These are phyloP conservation scores for Hirudo medicinalis DNA, from an alignment of 1,140 invertebrate genomes.

Conservation along the genomic window DNA sequence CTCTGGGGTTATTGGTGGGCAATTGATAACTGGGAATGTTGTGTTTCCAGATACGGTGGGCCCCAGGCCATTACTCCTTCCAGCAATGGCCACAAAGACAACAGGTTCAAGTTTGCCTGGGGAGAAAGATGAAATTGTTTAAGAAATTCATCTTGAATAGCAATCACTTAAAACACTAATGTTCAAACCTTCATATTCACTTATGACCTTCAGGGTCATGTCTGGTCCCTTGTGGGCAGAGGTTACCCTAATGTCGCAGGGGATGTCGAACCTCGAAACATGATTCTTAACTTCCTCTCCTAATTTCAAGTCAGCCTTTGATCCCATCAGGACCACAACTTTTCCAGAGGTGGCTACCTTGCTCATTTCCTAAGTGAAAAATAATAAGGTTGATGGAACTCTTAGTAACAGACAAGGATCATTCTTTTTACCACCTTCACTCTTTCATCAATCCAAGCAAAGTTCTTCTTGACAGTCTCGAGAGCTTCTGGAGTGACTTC, in stretches of 20 bases:
- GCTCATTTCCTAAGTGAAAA: constrained; percentile 20
- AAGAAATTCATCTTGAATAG: neutral
- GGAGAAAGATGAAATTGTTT: neutral
- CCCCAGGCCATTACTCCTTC: constrained; percentile 87
- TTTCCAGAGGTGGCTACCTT: constrained; percentile 31
- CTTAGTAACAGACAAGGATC: no score
- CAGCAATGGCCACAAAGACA: constrained; percentile 86
- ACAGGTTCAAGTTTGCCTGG: constrained; percentile 52
- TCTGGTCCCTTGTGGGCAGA: constrained; percentile 89
- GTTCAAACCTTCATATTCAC: constrained; percentile 61
- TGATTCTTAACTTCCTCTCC: constrained; percentile 57
- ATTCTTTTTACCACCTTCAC: constrained; percentile 46
- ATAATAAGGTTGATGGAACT: no score
- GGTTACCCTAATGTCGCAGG: constrained; percentile 60
- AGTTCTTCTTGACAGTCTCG: constrained; percentile 79
- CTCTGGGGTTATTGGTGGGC: constrained; percentile 60
- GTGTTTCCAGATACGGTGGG: constrained; percentile 86
- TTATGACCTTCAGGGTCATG: constrained; percentile 65
- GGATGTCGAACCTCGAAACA: constrained; percentile 55
- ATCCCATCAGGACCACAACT: constrained; percentile 85
- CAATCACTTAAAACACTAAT: neutral
- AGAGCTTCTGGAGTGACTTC: constrained; percentile 69
- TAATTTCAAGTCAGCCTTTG: constrained; percentile 66
- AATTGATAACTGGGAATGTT: constrained; percentile 84
- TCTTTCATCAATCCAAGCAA: constrained; percentile 78